Percentiles rank a stretch among this genome's conserved stretches.
phyloP scores from a whole-genome alignment of 2,888 invertebrate genomes.

The Octodonta nipae region DNA sequence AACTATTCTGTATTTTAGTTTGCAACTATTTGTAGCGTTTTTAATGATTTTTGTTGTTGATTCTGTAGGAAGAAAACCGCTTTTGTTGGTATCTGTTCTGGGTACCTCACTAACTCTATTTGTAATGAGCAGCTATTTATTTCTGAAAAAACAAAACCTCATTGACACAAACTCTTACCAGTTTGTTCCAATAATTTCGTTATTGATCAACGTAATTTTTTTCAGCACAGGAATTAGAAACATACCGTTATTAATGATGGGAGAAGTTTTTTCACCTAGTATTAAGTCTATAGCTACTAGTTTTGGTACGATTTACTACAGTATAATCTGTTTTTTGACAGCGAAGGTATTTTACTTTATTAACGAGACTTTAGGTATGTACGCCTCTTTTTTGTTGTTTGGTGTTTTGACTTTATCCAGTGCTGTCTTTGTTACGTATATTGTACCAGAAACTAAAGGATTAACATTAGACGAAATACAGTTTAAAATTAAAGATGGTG shows the following conservation, averaged over 20 bases:
- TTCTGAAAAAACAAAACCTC: conserved; percentile 30
- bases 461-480: conserved; percentile 40
- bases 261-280: conserved; percentile 43
- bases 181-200: conserved; percentile 35
- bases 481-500: too few species aligned
- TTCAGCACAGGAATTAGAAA: conserved; percentile 42
- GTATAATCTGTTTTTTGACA: conserved; percentile 35
- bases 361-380: conserved; percentile 32
- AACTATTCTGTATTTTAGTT: conserved; percentile 32
- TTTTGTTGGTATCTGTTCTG: conserved; percentile 40
- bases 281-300: conserved; percentile 44
- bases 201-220: conserved; percentile 38
- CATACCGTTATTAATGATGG: conserved; percentile 39
- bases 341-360: conserved; percentile 37
- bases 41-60: conserved; percentile 47
- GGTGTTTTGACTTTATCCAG: conserved; percentile 31
- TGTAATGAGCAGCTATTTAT: conserved; percentile 35
- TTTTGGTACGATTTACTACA: conserved; percentile 40
- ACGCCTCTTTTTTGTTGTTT: conserved; percentile 38
- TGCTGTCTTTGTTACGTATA: conserved; percentile 32
- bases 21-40: conserved; percentile 44
- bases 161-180: conserved; percentile 28
- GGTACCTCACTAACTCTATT: conserved; percentile 34
- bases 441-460: conserved; percentile 41
- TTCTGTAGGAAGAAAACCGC: conserved; percentile 39